Conservation (phyloP, 2,113 vertebrate species). For the Alexandromys fortis region DNA sequence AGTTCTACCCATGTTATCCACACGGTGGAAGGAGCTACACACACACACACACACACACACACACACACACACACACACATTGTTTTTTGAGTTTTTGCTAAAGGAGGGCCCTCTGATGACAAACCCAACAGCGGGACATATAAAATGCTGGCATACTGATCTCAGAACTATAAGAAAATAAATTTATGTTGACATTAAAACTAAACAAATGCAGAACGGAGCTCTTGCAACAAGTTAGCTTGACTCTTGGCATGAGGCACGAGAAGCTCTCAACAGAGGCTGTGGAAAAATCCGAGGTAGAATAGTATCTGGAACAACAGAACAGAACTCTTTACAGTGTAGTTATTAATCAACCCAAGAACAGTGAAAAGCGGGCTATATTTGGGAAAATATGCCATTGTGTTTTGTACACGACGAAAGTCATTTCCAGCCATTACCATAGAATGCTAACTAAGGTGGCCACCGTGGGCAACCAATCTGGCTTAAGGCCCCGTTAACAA, state of each 20-base stretch:
- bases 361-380: not conserved
- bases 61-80: not conserved
- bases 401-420: not conserved
- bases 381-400: slow-evolving; percentile 30
- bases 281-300: not conserved
- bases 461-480: not conserved
- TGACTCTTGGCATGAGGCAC: not conserved
- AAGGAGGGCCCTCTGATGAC: not conserved
- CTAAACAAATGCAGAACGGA: not conserved
- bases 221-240: not conserved
- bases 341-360: slow-evolving; percentile 22
- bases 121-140: not conserved
- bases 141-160: not conserved
- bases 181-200: not conserved
- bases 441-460: not conserved
- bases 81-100: not conserved
- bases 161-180: not conserved
- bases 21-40: not conserved
- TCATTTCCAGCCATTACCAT: not conserved
- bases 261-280: not conserved
- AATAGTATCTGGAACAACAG: not conserved
- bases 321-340: slow-evolving; percentile 15
- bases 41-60: not conserved
- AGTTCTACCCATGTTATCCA: not conserved
- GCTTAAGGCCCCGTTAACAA: not conserved